phyloP scores from a whole-genome alignment of 2,888 invertebrate species.

The Linnaemya vulpina region DNA sequence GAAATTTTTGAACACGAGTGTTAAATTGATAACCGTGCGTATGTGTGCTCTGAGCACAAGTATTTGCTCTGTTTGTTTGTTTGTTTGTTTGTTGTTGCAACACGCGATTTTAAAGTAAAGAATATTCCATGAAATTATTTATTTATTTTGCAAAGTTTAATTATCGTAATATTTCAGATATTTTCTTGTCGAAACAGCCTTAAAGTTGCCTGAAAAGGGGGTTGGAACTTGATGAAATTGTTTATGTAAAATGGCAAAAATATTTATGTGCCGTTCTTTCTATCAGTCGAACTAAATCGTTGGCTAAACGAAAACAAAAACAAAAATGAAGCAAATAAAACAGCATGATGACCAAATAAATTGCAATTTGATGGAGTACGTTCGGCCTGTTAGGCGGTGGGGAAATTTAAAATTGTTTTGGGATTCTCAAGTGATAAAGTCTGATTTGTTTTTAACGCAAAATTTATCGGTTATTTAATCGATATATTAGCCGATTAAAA shows the following conservation, averaged over 20 bases:
- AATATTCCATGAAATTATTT: slow-evolving; percentile 24
- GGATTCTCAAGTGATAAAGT: not conserved
- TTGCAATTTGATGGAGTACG: slow-evolving; percentile 62
- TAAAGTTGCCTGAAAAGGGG: slow-evolving; percentile 33
- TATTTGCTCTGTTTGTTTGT: slow-evolving; percentile 2
- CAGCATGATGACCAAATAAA: slow-evolving; percentile 66
- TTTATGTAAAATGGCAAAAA: slow-evolving; percentile 43
- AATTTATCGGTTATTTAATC: too few species aligned
- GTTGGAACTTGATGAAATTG: slow-evolving; percentile 65
- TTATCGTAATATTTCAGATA: slow-evolving; percentile 33
- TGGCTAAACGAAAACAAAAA: slow-evolving; percentile 26
- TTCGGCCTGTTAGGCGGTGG: slow-evolving; percentile 13
- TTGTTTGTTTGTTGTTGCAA: slow-evolving; percentile 3
- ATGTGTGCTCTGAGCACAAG: slow-evolving; percentile 7
- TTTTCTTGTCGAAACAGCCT: not conserved
- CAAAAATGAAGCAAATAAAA: not conserved
- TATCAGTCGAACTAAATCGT: slow-evolving; percentile 66
- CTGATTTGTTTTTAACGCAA: not conserved
- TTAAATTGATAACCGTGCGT: slow-evolving; percentile 66
- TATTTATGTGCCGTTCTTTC: slow-evolving; percentile 66
- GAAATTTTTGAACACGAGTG: slow-evolving; percentile 48
- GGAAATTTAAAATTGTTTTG: not conserved
- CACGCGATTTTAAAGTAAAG: slow-evolving; percentile 66
- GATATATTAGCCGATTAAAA: too few species aligned
- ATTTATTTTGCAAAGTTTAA: slow-evolving; percentile 34